Evolutionary conservation across 2,888 invertebrate species (phyloP).

Genomic region (Sinopyrophorus schimmeli): DNA sequence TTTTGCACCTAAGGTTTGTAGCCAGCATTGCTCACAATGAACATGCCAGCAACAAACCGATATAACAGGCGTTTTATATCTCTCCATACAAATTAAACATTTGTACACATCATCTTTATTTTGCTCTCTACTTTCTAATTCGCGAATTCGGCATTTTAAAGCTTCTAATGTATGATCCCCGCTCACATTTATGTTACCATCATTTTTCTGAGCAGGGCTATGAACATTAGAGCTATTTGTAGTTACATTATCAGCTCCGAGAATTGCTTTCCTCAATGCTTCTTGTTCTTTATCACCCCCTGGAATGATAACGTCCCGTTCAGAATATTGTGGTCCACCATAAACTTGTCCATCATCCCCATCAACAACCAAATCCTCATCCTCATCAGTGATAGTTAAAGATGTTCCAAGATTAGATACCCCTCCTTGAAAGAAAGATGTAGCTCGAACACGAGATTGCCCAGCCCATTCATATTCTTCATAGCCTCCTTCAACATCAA

Average conservation of each 20-base stretch:
- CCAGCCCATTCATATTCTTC: slow-evolving; percentile 95
- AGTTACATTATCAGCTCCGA: slow-evolving; percentile 40
- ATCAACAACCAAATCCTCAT: slow-evolving; percentile 82
- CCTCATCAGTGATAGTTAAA: slow-evolving; percentile 56
- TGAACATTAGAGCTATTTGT: slow-evolving; percentile 30
- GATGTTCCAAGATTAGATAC: slow-evolving; percentile 60
- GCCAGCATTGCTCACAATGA: slow-evolving; percentile 86
- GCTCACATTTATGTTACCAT: slow-evolving; percentile 26
- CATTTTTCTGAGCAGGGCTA: slow-evolving; percentile 40
- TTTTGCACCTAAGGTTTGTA: slow-evolving; percentile 75
- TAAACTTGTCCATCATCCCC: slow-evolving; percentile 86
- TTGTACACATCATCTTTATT: slow-evolving; percentile 68
- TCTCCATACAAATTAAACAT: slow-evolving; percentile 88
- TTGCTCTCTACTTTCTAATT: slow-evolving; percentile 68
- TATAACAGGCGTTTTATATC: slow-evolving; percentile 83
- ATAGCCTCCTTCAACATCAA: slow-evolving; percentile 75
- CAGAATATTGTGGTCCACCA: slow-evolving; percentile 85
- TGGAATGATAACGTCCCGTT: slow-evolving; percentile 66
- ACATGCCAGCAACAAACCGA: slow-evolving; percentile 98
- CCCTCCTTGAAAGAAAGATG: slow-evolving; percentile 70
- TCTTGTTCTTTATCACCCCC: slow-evolving; percentile 62
- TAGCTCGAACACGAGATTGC: slow-evolving; percentile 76
- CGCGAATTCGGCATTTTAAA: slow-evolving; percentile 73
- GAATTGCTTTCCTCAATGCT: slow-evolving; percentile 60
- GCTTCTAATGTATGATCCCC: slow-evolving; percentile 67